Conservation (phyloP, 2,888 invertebrate species). For the Mimachlamys varia region DNA sequence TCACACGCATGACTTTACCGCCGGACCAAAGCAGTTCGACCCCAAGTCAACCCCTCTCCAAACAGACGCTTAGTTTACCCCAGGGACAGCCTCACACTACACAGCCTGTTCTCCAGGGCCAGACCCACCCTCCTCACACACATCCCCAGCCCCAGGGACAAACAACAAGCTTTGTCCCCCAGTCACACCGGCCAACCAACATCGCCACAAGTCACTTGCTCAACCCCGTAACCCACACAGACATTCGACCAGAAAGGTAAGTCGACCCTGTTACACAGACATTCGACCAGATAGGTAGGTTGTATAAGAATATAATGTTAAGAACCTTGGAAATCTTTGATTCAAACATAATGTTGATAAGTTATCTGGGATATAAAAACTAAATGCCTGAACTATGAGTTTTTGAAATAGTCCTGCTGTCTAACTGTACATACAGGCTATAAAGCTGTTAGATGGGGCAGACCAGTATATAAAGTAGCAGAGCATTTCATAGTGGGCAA, state of each 20-base stretch:
- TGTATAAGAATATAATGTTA: too few species aligned
- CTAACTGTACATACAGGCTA: too few species aligned
- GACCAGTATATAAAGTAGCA: too few species aligned
- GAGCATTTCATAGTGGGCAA: too few species aligned
- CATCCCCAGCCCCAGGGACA: conserved; percentile 48
- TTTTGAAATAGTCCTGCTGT: too few species aligned
- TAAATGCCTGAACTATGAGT: too few species aligned
- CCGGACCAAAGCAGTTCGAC: conserved; percentile 43
- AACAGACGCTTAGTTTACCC: not conserved
- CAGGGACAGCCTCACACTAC: conserved; percentile 41
- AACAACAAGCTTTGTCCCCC: conserved; percentile 59
- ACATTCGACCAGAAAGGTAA: conserved; percentile 53
- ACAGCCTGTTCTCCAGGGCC: conserved; percentile 45
- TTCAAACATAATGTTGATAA: too few species aligned
- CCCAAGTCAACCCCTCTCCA: not conserved
- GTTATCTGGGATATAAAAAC: too few species aligned
- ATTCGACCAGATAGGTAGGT: conserved; percentile 53
- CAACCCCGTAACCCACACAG: conserved; percentile 23
- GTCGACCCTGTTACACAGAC: not conserved
- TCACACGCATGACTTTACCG: conserved; percentile 50
- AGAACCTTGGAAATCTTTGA: too few species aligned
- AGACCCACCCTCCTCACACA: conserved; percentile 50
- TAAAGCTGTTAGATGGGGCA: too few species aligned
- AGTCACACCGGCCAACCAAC: conserved; percentile 53
- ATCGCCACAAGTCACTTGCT: conserved; percentile 46